Percentiles rank a stretch among this genome's conserved stretches.
These are phyloP conservation scores for Clavelina lepadiformis DNA, from an alignment of 23 tunicate genomes.

Conservation along the genomic window DNA sequence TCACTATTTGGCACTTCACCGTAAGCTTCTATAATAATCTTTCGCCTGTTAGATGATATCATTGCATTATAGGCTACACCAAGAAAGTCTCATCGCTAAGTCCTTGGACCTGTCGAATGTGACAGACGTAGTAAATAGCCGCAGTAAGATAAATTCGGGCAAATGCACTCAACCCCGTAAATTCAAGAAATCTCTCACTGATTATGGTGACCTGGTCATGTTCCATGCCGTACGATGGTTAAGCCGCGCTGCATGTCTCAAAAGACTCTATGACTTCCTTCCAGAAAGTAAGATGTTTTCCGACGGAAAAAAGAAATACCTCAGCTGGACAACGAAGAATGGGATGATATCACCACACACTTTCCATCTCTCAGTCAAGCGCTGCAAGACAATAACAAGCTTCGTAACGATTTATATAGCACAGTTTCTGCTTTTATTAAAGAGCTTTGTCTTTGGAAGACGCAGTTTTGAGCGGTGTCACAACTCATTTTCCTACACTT, in stretches of 20 bases:
- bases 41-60: too few species aligned
- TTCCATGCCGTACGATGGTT: constrained; percentile 31
- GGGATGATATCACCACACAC: constrained; percentile 26
- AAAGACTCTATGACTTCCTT: constrained; percentile 23
- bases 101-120: constrained; percentile 26
- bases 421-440: constrained; percentile 36
- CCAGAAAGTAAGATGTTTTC: constrained; percentile 11
- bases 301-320: constrained; percentile 16
- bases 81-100: constrained; percentile 33
- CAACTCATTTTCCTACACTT: constrained; percentile 7
- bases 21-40: too few species aligned
- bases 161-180: constrained; percentile 6
- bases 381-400: constrained; percentile 33
- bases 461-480: constrained; percentile 5
- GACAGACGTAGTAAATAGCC: constrained; percentile 28
- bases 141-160: constrained; percentile 35
- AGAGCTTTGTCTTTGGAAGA: constrained; percentile 37
- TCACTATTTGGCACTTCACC: too few species aligned
- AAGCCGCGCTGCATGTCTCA: constrained; percentile 47
- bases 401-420: constrained; percentile 32
- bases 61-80: too few species aligned
- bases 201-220: constrained; percentile 40
- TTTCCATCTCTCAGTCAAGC: background rate
- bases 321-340: constrained; percentile 25
- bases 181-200: constrained; percentile 23